Conservation (phyloP, 2,888 invertebrate species). For the Odontocolon sp. region DNA sequence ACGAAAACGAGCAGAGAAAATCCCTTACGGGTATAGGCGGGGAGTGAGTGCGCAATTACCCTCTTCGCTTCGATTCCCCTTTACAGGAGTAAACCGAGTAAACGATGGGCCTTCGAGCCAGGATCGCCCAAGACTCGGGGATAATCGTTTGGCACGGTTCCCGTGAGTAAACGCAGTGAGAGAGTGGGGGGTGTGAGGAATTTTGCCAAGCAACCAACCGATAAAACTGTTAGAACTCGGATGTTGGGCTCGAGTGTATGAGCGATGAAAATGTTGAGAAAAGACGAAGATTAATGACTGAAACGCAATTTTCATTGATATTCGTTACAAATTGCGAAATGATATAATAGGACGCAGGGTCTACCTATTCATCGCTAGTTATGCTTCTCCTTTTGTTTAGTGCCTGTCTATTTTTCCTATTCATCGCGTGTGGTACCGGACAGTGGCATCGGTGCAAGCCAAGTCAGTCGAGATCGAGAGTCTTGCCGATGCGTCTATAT, state of each 20-base stretch:
- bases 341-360: background rate
- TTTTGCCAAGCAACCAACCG: too few relatives aligned
- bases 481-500: background rate
- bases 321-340: conserved; percentile 29
- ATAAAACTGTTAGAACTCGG: conserved; percentile 40
- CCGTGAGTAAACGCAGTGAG: conserved; percentile 36
- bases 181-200: too few relatives aligned
- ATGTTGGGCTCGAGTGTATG: background rate
- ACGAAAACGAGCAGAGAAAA: background rate
- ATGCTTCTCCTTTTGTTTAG: background rate
- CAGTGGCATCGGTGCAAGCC: background rate
- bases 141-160: conserved; percentile 55
- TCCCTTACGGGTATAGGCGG: too few relatives aligned
- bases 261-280: conserved; percentile 2
- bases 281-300: background rate
- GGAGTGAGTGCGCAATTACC: conserved; percentile 33
- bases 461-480: conserved; percentile 4
- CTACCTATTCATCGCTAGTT: background rate
- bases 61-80: conserved; percentile 25
- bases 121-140: conserved; percentile 16
- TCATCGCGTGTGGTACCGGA: background rate
- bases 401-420: background rate
- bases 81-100: background rate
- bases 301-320: conserved; percentile 20
- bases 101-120: background rate